Conservation (phyloP, 2,888 invertebrate species). For the Fragum whitleyi region DNA sequence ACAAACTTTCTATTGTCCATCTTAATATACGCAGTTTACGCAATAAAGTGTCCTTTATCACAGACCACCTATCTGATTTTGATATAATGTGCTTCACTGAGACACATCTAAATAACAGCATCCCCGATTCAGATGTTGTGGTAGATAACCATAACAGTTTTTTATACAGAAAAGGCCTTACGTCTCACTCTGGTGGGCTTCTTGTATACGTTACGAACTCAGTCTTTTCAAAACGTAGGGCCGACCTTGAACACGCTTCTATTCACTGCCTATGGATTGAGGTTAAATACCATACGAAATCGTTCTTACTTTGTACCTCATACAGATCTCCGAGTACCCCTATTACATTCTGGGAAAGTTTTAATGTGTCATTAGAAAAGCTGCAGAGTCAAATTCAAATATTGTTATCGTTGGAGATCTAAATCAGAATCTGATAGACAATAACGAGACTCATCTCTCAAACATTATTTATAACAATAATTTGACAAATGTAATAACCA, state of each 20-base stretch:
- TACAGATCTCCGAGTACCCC: constrained; percentile 2
- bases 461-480: neutral
- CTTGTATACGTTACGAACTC: constrained; percentile 1
- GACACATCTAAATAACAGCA: neutral
- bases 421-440: neutral
- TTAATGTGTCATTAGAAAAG: neutral
- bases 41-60: neutral
- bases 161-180: neutral
- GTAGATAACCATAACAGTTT: neutral
- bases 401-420: constrained; percentile 8
- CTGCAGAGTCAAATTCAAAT: neutral
- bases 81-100: constrained; percentile 25
- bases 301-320: neutral
- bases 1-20: neutral
- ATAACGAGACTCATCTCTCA: neutral
- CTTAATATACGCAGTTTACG: neutral
- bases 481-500: constrained; percentile 6
- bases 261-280: constrained; percentile 14
- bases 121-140: neutral
- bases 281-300: neutral
- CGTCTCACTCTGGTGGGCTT: constrained; percentile 17
- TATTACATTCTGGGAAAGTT: neutral
- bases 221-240: neutral
- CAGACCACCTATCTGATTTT: constrained; percentile 9
- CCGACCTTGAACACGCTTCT: neutral